Percentiles rank a stretch among this genome's conserved stretches.
phyloP scores from a whole-genome alignment of 1,140 invertebrate genomes.

The Drosophila littoralis region DNA sequence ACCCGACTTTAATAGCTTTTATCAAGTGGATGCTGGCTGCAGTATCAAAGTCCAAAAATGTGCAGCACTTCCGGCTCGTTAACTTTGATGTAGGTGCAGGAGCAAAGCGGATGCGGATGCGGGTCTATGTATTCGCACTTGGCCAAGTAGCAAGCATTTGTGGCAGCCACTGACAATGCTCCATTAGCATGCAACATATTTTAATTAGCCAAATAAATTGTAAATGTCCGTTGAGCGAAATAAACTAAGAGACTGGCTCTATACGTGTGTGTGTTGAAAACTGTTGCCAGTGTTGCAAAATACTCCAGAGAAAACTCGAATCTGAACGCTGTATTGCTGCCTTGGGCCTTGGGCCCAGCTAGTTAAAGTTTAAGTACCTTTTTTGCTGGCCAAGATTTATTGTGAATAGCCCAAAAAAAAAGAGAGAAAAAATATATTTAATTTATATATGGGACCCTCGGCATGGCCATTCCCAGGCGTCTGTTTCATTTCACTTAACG shows the following conservation, averaged over 20 bases:
- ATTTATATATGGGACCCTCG: constrained; percentile 1
- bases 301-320: constrained; percentile 17
- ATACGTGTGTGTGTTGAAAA: constrained; percentile 1
- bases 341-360: constrained; percentile 11
- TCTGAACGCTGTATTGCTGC: constrained; percentile 1
- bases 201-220: constrained; percentile 81
- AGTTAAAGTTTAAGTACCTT: constrained; percentile 56
- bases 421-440: constrained; percentile 11
- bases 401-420: constrained; percentile 27
- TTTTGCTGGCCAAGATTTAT: constrained; percentile 56
- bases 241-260: neutral
- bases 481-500: constrained; percentile 82
- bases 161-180: constrained; percentile 67
- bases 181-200: constrained; percentile 81
- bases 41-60: constrained; percentile 52
- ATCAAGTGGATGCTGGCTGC: constrained; percentile 37
- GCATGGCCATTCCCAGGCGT: constrained; percentile 57
- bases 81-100: constrained; percentile 54
- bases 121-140: constrained; percentile 33
- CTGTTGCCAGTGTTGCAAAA: constrained; percentile 10
- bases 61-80: constrained; percentile 81
- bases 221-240: constrained; percentile 52
- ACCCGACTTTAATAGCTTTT: constrained; percentile 65
- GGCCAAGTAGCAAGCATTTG: constrained; percentile 38
- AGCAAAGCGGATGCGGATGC: constrained; percentile 26